Base-by-base conservation (phyloP, 1,140 invertebrate genomes). In the Drosophila oshimai region DNA sequence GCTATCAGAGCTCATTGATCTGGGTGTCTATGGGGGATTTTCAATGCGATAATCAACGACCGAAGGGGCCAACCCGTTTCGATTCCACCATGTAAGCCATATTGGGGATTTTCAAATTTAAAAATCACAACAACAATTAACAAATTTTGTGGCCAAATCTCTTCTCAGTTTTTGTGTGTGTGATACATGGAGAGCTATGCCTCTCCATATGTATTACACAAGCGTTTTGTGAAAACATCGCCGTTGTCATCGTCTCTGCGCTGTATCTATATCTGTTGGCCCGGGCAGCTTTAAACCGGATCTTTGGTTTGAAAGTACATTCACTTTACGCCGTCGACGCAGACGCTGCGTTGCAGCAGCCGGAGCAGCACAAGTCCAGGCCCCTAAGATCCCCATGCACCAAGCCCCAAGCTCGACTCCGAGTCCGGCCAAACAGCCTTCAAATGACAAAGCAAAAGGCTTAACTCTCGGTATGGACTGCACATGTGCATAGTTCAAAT, bases 271-370 rank as follows among this genome's bases (percentile, higher is more conserved):
- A 76, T 86, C 80, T 86, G 76, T 81, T 65, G 53, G 53, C 20
- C 39, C 41, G 49, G 50, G 74, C 67, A 74, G 61, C 83, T 81
- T 79, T 81, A 87, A 87, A 87, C 81, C 81, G 81, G 81, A 87
- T 87, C 81, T 87, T 86, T 87, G 81, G 50, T 88, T 88, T 87
- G 83, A 87, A 88, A 87, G 81, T 87, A 87, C 81, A 87, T 87
- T 87, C 81, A 87, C 83, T 87, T 87, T 87, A 70, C 70, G 73
- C 73, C 50, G 55, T 54, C 73, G 50, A 44, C 67, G 67, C 46
- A 28, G 70, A 18, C 50, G 70, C 49, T 34, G 58, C 26, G 37
- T 34, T 44, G 44, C 29, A 42, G 44, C 13, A 10, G 51, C 28
- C 60, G 71, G 53, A 41, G 46, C 44, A 51, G 61, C 69, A 75